A percentile compares a stretch with the other conserved stretches of the same genome.
Evolutionary conservation across 2,888 invertebrate genomes (phyloP).

Genomic region (Rhagonycha lutea): DNA sequence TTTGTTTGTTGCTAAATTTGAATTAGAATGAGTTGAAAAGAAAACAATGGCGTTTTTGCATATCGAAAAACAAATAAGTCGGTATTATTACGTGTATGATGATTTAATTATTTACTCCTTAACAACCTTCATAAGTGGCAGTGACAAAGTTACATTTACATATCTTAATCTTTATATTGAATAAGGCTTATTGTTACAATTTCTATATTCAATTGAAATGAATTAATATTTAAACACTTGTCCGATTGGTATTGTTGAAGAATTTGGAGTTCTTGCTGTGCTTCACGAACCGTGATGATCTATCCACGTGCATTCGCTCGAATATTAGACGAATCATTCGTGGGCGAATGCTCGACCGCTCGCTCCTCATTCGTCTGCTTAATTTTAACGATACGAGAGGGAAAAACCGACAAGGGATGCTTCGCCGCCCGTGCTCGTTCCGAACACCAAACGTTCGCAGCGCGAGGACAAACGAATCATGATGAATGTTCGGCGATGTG

Average conservation of each 20-base stretch:
- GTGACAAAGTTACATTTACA: slow-evolving; percentile 12
- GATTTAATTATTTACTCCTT: slow-evolving; percentile 12
- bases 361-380: too few relatives aligned
- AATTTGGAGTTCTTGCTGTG: background rate
- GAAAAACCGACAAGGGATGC: too few relatives aligned
- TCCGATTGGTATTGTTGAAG: background rate
- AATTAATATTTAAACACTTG: background rate
- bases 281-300: background rate
- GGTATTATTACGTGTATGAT: background rate
- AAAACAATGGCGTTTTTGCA: background rate
- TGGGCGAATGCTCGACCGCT: too few relatives aligned
- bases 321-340: too few relatives aligned
- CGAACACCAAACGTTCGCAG: too few relatives aligned
- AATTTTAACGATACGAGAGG: too few relatives aligned
- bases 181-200: slow-evolving; percentile 1
- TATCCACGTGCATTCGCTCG: too few relatives aligned
- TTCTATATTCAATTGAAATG: background rate
- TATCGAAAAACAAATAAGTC: background rate
- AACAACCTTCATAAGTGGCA: slow-evolving; percentile 9
- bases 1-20: background rate
- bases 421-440: too few relatives aligned
- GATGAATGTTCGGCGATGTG: too few relatives aligned
- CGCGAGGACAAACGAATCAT: too few relatives aligned
- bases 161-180: slow-evolving; percentile 6
- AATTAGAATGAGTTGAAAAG: background rate